Base-by-base conservation (phyloP, 2,888 invertebrate species). In the Villa cingulata region DNA sequence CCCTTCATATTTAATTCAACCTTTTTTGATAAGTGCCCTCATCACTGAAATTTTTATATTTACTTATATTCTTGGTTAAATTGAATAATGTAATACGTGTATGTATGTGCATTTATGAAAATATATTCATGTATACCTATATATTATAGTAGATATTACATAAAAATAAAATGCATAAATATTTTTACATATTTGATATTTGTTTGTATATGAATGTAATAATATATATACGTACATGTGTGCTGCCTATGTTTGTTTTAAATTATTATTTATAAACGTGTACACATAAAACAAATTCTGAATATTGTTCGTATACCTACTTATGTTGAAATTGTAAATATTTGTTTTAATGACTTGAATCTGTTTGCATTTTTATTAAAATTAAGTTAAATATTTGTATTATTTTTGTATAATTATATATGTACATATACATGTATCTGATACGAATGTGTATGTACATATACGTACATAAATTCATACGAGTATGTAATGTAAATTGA, bases 301-400 rank as follows among this genome's bases (percentile, higher is more conserved):
- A 32, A 32, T 32, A 32, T n/a, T n/a, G n/a, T n/a, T n/a, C n/a
- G n/a, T n/a, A n/a, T n/a, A n/a, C n/a, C n/a, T 32, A n/a, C 36
- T 14, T 5, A 36, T 36, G n/a, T 48, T 7, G 7, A 23, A 23
- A 23, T 6, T 6, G 4, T 4, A 6, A 51, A 51, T 48, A 48
- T 48, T 51, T 51, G 48, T 16, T 45, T 38, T 18, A 44, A 43
- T 44, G 48, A 51, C 48, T 51, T 51, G 51, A 51, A 48, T 51
- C 46, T 51, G 48, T 51, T 51, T 51, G 40, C 44, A 43, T 48
- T 51, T 46, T 48, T 48, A 51, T 42, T 48, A 51, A 51, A 51
- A 48, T 43, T 18, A 47, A 43, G 23, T n/a, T 39, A 47, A 47
- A 47, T 47, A 47, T 47, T 47, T 47, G 19, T 32, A 32, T 32